Base-by-base conservation (phyloP, 2,888 invertebrate species). In the Leptothorax acervorum region DNA sequence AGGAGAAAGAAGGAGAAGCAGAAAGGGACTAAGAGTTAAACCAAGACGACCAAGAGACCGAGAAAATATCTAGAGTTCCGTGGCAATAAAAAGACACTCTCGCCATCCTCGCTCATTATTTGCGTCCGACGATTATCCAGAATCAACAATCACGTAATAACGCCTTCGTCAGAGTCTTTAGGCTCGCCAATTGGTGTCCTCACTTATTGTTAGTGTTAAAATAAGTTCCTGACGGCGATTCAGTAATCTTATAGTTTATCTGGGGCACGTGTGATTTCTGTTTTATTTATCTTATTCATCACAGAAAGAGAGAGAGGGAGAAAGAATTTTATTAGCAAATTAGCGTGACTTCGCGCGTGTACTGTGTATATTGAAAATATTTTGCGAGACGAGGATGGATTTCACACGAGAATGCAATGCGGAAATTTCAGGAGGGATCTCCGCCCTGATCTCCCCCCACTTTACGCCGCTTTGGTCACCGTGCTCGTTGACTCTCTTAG, bases 391-490 rank as follows among this genome's bases (percentile, higher is more conserved):
- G 85, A 91, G 90, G 89, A 91, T 91, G 92, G 90, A 92, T 92
- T 91, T 92, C 92, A 57, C 55, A 92, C 91, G 93, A 91, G 92
- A 93, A 92, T 87, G 93, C 93, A 93, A 93, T 93, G 93, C 93
- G 93, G 93, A 93, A 93, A 92, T 92, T 93, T 93, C 92, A 90
- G 86, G 89, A 87, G 89, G 90, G 88, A 89, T 89, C 85, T 83
- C 60, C 62, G 51, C 42, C 81, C 35, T 51, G 42, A 31, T 48
- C 48, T 63, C 55, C n/a, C 55, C n/a, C 51, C 42, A 75, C 65
- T 53, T 74, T 39, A 45, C 66, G 23, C 11, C 42, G 39, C 60
- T 73, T 74, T 75, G 83, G 87, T 83, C 88, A 81, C 60, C 87
- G 83, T 82, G 82, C 83, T 86, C 87, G 85, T 83, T 87, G 84